Conservation (phyloP, 2,113 vertebrate genomes). For the Oxyruncus cristatus region DNA sequence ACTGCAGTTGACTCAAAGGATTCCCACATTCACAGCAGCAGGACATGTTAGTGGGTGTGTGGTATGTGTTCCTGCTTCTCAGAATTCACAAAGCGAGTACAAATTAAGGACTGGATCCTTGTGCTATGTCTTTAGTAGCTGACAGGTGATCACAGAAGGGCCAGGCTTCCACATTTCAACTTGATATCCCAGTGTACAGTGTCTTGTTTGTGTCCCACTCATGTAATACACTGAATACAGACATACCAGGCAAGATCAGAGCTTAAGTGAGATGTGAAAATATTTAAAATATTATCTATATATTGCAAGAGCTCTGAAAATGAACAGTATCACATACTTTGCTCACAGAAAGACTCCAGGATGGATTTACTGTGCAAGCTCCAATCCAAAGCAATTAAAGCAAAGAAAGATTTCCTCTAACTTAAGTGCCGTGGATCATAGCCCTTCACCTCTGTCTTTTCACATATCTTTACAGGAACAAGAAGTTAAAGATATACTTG, state of each 20-base stretch:
- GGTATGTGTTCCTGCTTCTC: neutral
- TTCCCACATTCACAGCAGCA: neutral
- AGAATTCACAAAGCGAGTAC: neutral
- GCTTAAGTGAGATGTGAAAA: neutral
- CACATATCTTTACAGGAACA: neutral
- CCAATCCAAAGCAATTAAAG: neutral
- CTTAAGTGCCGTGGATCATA: neutral
- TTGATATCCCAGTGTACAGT: neutral
- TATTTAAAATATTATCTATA: neutral
- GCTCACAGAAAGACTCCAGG: neutral
- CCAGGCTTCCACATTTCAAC: neutral
- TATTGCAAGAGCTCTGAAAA: neutral
- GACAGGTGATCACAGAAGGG: neutral
- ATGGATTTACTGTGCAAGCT: neutral
- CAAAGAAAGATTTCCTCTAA: neutral
- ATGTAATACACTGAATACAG: neutral
- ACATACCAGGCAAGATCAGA: neutral
- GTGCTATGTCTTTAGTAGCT: neutral
- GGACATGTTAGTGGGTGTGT: rapidly evolving
- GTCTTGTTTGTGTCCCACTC: neutral
- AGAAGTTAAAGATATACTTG: constrained; percentile 14
- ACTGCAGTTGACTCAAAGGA: neutral
- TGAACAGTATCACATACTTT: neutral
- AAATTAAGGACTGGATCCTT: neutral
- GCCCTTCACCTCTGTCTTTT: neutral